These are phyloP conservation scores for Dusona sp. DNA, from an alignment of 2,888 invertebrate species.

Conservation along the genomic window DNA sequence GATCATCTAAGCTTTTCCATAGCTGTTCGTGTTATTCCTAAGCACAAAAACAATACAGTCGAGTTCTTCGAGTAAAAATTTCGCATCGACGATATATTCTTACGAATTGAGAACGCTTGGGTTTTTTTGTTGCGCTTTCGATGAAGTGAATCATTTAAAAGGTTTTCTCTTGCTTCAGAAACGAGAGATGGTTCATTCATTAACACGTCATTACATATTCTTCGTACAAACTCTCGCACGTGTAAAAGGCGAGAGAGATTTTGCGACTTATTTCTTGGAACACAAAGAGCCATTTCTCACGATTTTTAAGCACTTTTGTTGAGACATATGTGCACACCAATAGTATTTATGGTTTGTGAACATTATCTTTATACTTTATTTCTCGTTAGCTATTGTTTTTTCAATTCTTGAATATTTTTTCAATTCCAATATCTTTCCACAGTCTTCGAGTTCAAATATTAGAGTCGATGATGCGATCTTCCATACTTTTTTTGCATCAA, in stretches of 20 bases:
- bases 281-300: constrained; percentile 11
- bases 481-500: background rate
- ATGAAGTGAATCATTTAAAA: constrained; percentile 34
- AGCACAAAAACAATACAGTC: background rate
- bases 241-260: constrained; percentile 22
- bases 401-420: background rate
- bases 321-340: background rate
- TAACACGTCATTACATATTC: constrained; percentile 46
- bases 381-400: background rate
- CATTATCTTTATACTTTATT: constrained; percentile 5
- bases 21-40: background rate
- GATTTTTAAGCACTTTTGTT: background rate
- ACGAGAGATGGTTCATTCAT: constrained; percentile 40
- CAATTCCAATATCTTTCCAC: background rate
- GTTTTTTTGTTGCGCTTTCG: constrained; percentile 26
- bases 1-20: background rate
- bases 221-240: constrained; percentile 12
- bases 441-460: background rate
- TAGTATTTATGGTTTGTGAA: background rate
- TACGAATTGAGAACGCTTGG: background rate
- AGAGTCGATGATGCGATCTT: background rate
- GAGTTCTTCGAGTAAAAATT: background rate
- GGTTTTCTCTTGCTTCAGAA: background rate
- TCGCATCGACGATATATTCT: background rate
- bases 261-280: constrained; percentile 30